Evolutionary conservation across 2,888 invertebrate genomes (phyloP).

Genomic region (Galeruca laticollis): DNA sequence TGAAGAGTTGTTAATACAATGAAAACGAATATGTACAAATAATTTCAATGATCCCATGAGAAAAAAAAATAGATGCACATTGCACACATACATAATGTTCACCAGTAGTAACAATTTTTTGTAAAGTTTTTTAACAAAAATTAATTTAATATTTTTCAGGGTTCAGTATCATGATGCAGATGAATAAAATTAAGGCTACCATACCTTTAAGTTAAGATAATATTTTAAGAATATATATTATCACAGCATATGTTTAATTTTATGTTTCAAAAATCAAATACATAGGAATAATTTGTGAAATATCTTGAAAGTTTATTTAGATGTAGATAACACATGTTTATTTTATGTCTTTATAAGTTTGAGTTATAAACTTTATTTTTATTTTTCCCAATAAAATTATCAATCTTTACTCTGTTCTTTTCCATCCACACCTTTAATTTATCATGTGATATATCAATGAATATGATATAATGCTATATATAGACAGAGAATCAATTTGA

Average conservation of each 20-base stretch:
- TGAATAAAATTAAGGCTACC: constrained; percentile 51
- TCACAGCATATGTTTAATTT: not conserved
- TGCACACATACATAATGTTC: no score
- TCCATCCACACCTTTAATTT: not conserved
- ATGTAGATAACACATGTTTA: not conserved
- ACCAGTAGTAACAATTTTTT: no score
- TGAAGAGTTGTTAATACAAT: no score
- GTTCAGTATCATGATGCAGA: constrained; percentile 62
- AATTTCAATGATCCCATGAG: no score
- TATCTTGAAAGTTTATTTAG: not conserved
- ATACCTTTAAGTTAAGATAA: constrained; percentile 15
- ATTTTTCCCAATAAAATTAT: not conserved
- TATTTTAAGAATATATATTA: constrained; percentile 15
- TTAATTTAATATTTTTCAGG: constrained; percentile 53
- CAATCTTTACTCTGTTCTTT: not conserved
- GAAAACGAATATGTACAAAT: no score
- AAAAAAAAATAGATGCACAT: no score
- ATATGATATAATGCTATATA: no score
- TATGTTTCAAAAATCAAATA: not conserved
- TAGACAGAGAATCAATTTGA: no score
- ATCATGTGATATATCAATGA: not conserved
- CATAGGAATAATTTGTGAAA: not conserved
- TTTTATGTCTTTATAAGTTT: constrained; percentile 1
- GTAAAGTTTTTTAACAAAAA: not conserved
- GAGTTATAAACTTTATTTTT: not conserved